These are phyloP conservation scores for Chaetophractus vellerosus DNA, from an alignment of 2,797 vertebrate species.

Conservation along the genomic window DNA sequence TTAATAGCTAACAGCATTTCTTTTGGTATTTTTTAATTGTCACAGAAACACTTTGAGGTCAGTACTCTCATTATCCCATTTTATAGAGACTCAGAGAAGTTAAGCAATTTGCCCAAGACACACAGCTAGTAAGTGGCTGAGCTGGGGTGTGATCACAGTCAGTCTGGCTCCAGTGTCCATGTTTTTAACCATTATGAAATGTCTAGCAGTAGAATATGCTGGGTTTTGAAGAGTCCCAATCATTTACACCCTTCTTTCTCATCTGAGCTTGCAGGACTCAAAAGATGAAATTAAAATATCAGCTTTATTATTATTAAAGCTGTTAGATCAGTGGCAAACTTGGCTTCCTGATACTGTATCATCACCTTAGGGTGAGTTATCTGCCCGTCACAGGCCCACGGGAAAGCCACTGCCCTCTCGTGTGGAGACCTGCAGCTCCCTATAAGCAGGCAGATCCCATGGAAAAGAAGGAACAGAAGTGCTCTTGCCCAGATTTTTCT, in stretches of 20 bases:
- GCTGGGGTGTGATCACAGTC: neutral
- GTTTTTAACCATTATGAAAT: constrained; percentile 21
- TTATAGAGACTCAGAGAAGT: neutral
- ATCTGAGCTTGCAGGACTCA: neutral
- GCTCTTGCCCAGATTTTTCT: neutral
- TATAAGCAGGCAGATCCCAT: neutral
- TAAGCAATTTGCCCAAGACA: neutral
- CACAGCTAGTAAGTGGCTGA: constrained; percentile 12
- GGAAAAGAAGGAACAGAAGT: neutral
- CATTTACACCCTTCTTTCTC: neutral
- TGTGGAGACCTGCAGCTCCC: neutral
- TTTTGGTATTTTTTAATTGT: neutral
- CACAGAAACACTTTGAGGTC: neutral
- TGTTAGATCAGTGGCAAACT: neutral
- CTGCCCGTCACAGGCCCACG: neutral
- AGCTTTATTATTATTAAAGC: constrained; percentile 34
- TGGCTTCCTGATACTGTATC: neutral
- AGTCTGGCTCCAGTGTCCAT: neutral
- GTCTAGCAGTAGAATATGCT: neutral
- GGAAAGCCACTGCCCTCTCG: neutral
- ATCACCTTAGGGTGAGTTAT: neutral
- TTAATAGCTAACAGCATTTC: neutral
- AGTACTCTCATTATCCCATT: neutral
- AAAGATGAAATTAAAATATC: neutral
- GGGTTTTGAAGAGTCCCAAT: neutral